Evolutionary conservation across 1,140 invertebrate species (phyloP), one percentile per base, ranked within the genome.

Genomic region (Drosophila pectinifera): DNA sequence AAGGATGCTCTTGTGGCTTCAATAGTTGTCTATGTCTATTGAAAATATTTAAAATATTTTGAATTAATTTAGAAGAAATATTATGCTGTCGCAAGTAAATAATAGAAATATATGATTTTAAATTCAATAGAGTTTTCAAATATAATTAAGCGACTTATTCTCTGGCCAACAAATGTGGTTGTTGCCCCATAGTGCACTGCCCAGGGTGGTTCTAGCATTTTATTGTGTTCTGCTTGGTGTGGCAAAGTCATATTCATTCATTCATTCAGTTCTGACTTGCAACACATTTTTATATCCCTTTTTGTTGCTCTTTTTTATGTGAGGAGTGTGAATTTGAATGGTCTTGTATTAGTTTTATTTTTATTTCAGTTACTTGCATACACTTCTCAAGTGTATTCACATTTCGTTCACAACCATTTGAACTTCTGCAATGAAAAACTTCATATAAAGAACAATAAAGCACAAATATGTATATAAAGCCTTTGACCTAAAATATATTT

Each of bases 281-380:
- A 83, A 88, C 83, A 86, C 83, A 86, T 88, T 86, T 86, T 86
- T 88, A 88, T 76, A 72, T 88, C 74, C 81, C 54, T 63, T 20
- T 28, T 31, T 49, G 24, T 18, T 56, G 41, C 31, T 41, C 53
- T 39, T 65, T 86, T 78, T 77, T 59, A 75, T 68, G 74, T 53
- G 56, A 48, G 65, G 69, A 85, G 81, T 85, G 81, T 85, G 78
- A 85, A 78, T 74, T 58, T 49, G 70, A 74, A 76, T 74, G 53
- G 46, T 55, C 45, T 70, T 69, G 49, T 48, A 26, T 38, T 18
- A 43, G 20, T 39, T 70, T 46, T 70, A 57, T 70, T 46, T 55
- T 46, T 70, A 57, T 70, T 46, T 55, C 4, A 31, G 24, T 69
- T 59, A 76, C 43, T 70, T 36, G 6, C n/a, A 73, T 77, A 56